These are phyloP conservation scores for Pipistrellus kuhlii DNA, from an alignment of 2,797 vertebrate species.

Conservation along the genomic window DNA sequence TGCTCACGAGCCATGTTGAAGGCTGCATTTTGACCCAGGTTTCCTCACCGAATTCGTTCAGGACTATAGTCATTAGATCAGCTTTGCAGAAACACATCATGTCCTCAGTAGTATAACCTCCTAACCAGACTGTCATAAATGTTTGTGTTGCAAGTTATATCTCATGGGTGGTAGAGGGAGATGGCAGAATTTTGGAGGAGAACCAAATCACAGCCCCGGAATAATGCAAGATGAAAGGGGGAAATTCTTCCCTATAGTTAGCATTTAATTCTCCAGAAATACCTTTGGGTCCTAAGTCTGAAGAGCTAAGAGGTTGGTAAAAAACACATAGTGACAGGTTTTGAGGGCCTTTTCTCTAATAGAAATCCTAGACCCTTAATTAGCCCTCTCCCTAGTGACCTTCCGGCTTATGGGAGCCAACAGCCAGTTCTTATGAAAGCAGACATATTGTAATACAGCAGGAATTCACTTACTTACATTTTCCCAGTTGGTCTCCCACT, in stretches of 20 bases:
- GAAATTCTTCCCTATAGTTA: conserved; percentile 51
- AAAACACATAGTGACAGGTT: conserved; percentile 38
- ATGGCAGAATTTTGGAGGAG: conserved; percentile 71
- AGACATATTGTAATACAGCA: conserved; percentile 50
- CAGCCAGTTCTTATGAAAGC: not conserved
- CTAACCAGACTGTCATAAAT: conserved; percentile 73
- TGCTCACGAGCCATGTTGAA: conserved; percentile 40
- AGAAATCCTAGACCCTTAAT: conserved; percentile 40
- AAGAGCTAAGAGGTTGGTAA: conserved; percentile 37
- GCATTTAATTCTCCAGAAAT: conserved; percentile 56
- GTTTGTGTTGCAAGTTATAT: conserved; percentile 68
- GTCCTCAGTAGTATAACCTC: conserved; percentile 57
- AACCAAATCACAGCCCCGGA: conserved; percentile 68
- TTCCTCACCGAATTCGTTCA: conserved; percentile 63
- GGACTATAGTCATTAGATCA: conserved; percentile 23
- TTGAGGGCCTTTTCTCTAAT: not conserved
- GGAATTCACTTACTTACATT: conserved; percentile 45
- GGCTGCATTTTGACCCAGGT: conserved; percentile 3
- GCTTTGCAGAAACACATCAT: not conserved
- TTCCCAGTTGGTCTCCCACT: not conserved
- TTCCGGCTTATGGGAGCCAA: not conserved
- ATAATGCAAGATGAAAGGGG: conserved; percentile 62
- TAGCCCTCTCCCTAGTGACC: not conserved
- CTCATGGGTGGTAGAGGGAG: conserved; percentile 65
- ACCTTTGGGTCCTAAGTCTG: conserved; percentile 9